These are phyloP conservation scores for Drosophila nigritarsus DNA, from an alignment of 2,888 invertebrate genomes.

Conservation along the genomic window DNA sequence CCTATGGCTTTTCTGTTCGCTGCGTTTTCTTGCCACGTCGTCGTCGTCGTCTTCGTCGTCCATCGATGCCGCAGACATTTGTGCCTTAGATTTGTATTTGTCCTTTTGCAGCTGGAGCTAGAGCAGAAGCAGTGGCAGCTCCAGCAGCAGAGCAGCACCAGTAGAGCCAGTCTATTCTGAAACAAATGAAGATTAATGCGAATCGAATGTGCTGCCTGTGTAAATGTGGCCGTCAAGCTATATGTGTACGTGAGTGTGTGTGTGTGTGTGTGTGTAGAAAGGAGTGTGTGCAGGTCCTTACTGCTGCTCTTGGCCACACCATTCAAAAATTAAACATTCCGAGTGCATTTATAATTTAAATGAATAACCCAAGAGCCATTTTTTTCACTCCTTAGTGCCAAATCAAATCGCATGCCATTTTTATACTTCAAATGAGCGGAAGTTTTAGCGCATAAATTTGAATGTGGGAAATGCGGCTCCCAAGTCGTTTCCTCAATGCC, in stretches of 20 bases:
- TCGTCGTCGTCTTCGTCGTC: constrained; percentile 41
- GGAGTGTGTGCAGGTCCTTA: constrained; percentile 24
- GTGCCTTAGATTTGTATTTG: constrained; percentile 80
- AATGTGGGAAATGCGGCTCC: constrained; percentile 47
- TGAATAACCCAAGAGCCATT: constrained; percentile 71
- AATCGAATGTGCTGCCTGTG: constrained; percentile 80
- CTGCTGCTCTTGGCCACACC: constrained; percentile 51
- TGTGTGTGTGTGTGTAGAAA: constrained; percentile 10
- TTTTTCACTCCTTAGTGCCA: constrained; percentile 26
- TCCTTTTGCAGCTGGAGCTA: constrained; percentile 60
- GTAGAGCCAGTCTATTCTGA: constrained; percentile 76
- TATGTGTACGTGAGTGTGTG: constrained; percentile 11
- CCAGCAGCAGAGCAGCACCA: constrained; percentile 8
- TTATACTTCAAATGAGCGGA: constrained; percentile 72
- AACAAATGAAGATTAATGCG: constrained; percentile 81
- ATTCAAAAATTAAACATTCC: constrained; percentile 82
- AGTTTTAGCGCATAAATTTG: constrained; percentile 80
- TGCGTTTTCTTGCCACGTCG: constrained; percentile 70
- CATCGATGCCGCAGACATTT: constrained; percentile 81
- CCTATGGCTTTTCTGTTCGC: constrained; percentile 81
- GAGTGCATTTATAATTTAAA: constrained; percentile 82
- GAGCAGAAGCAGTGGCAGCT: constrained; percentile 15
- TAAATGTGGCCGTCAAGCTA: constrained; percentile 61
- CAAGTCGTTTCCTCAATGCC: constrained; percentile 43
- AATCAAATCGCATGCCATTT: constrained; percentile 66